Evolutionary conservation across 2,113 vertebrate genomes (phyloP).

Genomic region (Rhegmatorhina hoffmannsi): DNA sequence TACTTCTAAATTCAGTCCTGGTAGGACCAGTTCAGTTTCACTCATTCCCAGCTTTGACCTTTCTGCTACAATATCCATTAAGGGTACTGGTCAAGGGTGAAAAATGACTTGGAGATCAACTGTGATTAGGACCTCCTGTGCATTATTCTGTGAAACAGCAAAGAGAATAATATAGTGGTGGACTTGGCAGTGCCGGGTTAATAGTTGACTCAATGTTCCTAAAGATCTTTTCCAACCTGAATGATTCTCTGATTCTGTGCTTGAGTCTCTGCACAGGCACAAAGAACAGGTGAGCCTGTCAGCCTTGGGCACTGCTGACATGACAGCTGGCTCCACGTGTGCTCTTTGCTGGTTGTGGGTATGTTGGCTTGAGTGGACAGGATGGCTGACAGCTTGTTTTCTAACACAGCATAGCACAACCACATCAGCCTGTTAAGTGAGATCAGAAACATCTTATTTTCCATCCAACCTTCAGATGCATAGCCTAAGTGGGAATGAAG

Average conservation of each 20-base stretch:
- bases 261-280: not conserved
- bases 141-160: not conserved
- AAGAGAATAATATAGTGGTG: not conserved
- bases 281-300: not conserved
- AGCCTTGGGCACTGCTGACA: not conserved
- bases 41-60: not conserved
- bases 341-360: not conserved
- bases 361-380: not conserved
- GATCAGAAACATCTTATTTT: not conserved
- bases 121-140: not conserved
- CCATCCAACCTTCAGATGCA: not conserved
- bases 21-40: not conserved
- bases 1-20: not conserved
- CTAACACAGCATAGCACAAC: not conserved
- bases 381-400: not conserved
- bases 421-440: rapidly evolving
- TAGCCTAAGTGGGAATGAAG: not conserved
- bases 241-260: rapidly evolving
- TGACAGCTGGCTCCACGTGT: rapidly evolving
- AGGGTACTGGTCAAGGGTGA: not conserved
- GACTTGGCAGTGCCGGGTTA: not conserved
- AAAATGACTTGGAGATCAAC: not conserved
- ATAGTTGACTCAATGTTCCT: not conserved
- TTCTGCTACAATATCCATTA: not conserved
- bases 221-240: not conserved